Conservation (phyloP, 2,113 vertebrate species). For the Pollachius pollachius region DNA sequence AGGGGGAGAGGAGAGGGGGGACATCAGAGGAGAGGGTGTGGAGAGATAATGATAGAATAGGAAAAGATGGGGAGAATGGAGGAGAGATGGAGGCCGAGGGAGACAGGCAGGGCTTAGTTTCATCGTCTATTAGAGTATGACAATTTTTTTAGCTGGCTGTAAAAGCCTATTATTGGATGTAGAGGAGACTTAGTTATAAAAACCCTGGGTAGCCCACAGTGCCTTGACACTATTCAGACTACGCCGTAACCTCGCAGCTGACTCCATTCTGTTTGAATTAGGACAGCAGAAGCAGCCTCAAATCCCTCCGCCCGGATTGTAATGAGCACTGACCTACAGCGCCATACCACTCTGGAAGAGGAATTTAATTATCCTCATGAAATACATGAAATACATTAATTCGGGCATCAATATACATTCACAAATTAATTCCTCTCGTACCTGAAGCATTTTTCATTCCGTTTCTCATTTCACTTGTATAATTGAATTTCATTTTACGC, state of each 20-base stretch:
- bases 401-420: no score
- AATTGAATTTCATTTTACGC: slow-evolving; percentile 8
- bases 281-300: slow-evolving; percentile 35
- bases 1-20: no score
- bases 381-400: slow-evolving; percentile 52
- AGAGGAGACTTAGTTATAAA: slow-evolving; percentile 43
- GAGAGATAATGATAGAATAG: background rate
- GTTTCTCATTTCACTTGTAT: slow-evolving; percentile 64
- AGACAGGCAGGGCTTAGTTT: slow-evolving; percentile 31
- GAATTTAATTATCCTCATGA: slow-evolving; percentile 65
- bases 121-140: slow-evolving; percentile 36
- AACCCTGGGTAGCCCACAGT: slow-evolving; percentile 31
- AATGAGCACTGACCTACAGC: slow-evolving; percentile 46
- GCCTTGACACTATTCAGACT: slow-evolving; percentile 33
- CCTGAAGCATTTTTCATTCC: slow-evolving; percentile 22
- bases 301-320: slow-evolving; percentile 52
- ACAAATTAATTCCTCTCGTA: no score
- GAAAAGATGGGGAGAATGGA: slow-evolving; percentile 10
- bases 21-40: background rate
- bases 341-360: slow-evolving; percentile 60
- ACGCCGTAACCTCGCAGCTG: slow-evolving; percentile 47
- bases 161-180: slow-evolving; percentile 32
- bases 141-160: slow-evolving; percentile 32
- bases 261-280: slow-evolving; percentile 55
- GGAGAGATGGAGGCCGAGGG: background rate